Evolutionary conservation across 2,113 vertebrate species (phyloP), one percentile per base, ranked within the genome.

Genomic region (Nothocercus julius): DNA sequence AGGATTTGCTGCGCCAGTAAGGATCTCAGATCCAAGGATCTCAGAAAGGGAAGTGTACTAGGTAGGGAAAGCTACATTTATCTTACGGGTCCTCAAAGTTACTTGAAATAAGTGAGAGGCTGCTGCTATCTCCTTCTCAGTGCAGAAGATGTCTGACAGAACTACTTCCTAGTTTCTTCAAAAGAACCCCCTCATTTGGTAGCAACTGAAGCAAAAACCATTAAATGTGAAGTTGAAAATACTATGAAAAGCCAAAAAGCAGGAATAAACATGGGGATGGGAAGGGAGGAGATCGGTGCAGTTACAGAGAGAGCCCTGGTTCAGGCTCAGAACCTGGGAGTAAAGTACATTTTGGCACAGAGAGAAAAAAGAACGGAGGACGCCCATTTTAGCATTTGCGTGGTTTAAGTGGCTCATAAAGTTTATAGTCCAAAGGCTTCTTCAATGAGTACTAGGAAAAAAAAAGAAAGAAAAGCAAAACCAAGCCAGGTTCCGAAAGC

Each of bases 41-140:
- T 78, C 61, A 82, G 83, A 72, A 69, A 86, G 88, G 68, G n/a
- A 88, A 86, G 81, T 61, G 34, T 90, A 61, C 90, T 92, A 67
- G 74, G 90, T 4, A 88, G 83, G 88, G 90, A 90, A 92, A 62
- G 36, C 47, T 85, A 36, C 67, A 51, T 68, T 42, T 72, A 87
- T 81, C 27, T 92, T 66, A 59, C 21, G 56, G 68, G 40, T 94
- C 77, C 68, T 92, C 72, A 68, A 75, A 83, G 54, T 90, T 70
- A 24, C 62, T 90, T 87, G 72, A 85, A 95, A 84, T 75, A 67
- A 89, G 58, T 34, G 30, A 40, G 69, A 83, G 4, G 1, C 77
- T 88, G 74, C 64, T 82, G 51, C n/a, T 63, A 49, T 56, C 80
- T 67, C 24, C 73, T 90, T 30, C 53, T 85, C 20, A 1, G 73